phyloP scores from a whole-genome alignment of 2,888 invertebrate species.

The Leucophora obtusa region DNA sequence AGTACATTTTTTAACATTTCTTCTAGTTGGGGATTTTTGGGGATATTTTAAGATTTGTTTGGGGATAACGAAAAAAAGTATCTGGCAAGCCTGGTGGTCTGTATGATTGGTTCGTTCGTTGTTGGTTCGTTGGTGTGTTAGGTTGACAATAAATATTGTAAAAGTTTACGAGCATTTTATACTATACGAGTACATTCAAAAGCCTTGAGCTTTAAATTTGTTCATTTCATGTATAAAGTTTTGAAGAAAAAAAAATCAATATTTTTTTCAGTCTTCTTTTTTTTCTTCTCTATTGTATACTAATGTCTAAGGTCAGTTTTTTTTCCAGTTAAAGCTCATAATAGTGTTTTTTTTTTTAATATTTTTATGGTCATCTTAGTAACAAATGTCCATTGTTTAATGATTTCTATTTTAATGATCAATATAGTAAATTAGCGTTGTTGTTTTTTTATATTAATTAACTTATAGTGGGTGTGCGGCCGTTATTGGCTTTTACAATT shows the following conservation, averaged over 20 bases:
- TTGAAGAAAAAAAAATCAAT: not conserved
- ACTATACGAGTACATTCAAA: not conserved
- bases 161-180: not conserved
- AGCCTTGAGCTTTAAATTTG: conserved; percentile 2
- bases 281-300: not conserved
- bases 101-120: not conserved
- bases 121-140: not conserved
- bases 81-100: too few species aligned
- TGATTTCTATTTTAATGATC: conserved; percentile 3
- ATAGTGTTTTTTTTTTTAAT: not conserved
- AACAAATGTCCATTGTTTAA: conserved; percentile 3
- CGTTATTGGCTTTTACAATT: not conserved
- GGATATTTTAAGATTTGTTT: too few species aligned
- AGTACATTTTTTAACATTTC: too few species aligned
- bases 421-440: conserved; percentile 1
- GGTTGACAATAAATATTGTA: not conserved
- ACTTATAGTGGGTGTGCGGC: not conserved
- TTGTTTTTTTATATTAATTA: not conserved
- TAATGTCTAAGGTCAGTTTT: not conserved
- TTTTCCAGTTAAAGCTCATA: not conserved
- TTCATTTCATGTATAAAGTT: not conserved
- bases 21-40: too few species aligned
- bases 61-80: too few species aligned
- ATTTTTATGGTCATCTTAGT: conserved; percentile 3
- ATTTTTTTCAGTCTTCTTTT: not conserved